Evolutionary conservation across 2,888 invertebrate species (phyloP).

Genomic region (Cataglyphis albicans): DNA sequence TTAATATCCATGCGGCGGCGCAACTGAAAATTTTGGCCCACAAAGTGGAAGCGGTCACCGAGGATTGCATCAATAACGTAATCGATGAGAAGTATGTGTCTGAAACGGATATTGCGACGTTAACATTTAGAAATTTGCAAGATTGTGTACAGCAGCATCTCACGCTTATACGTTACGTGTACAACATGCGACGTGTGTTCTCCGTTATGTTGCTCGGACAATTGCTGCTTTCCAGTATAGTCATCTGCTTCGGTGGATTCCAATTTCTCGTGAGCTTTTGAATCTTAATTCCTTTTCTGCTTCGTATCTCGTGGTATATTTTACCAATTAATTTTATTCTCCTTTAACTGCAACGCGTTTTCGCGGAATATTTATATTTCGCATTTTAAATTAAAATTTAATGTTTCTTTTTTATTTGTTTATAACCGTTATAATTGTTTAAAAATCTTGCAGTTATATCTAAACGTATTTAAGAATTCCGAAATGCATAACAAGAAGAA

Average conservation of each 20-base stretch:
- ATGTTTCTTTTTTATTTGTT: background rate
- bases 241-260: conserved; percentile 72
- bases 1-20: conserved; percentile 72
- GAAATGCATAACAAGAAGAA: background rate
- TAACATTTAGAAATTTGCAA: conserved; percentile 53
- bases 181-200: conserved; percentile 67
- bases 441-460: background rate
- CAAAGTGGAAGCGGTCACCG: conserved; percentile 56
- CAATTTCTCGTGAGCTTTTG: conserved; percentile 67
- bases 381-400: background rate
- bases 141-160: conserved; percentile 68
- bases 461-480: background rate
- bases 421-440: background rate
- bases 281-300: background rate
- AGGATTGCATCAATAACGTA: conserved; percentile 48
- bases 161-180: conserved; percentile 64
- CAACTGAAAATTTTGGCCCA: conserved; percentile 72
- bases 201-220: conserved; percentile 70
- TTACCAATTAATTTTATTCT: background rate
- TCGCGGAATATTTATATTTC: background rate
- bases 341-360: background rate
- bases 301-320: background rate
- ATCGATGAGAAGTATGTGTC: conserved; percentile 26
- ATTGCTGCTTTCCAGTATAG: conserved; percentile 71
- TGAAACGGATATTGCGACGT: background rate